Base-by-base conservation (phyloP, 2,113 vertebrate genomes). In the Sula dactylatra region DNA sequence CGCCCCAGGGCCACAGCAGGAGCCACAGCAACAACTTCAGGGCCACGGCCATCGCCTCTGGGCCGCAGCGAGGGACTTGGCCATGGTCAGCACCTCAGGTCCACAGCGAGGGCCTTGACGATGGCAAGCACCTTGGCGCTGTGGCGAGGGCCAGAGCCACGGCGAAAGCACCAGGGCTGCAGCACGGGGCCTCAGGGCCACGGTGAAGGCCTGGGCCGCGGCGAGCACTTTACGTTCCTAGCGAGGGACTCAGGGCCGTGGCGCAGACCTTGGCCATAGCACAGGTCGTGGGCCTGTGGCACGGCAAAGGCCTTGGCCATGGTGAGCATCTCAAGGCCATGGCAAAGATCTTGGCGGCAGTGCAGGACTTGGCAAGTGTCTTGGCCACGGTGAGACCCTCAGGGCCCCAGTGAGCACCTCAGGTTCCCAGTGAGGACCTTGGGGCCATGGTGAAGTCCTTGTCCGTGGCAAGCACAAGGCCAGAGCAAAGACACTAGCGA, bases 31-130 rank as follows among this genome's bases (percentile, higher is more conserved):
- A 45, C 44, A 71, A 8, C 38, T 49, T 34, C 72, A 47, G 34
- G 34, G 34, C 16, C 47, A 20, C 0, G 0, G 64, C 15, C 29
- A 32, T 19, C 2, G 1, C 26, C 13, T 29, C 58, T 26, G 26
- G 21, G 87, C 42, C 44, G 44, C 44, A 4, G 59, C 3, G 3
- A 66, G 38, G 17, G 25, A 7, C 36, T 8, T 9, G 59, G 50
- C 40, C 40, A 4, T 1, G 11, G 38, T 4, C 29, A 42, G 50
- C 70, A 49, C 34, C 26, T 78, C 69, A 49, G 13, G 27, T 24
- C 36, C 34, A n/a, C n/a, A 34, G 44, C 58, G 21, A 54, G 62
- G 71, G 54, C 79, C 50, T 22, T 1, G 4, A 67, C 19, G 82
- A 38, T 4, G 45, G 71, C 64, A 14, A 66, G 36, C 11, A 36